A percentile compares a stretch with the other conserved stretches of the same genome.
Conservation (phyloP, 2,797 vertebrate species). For the Eulemur coronatus region DNA sequence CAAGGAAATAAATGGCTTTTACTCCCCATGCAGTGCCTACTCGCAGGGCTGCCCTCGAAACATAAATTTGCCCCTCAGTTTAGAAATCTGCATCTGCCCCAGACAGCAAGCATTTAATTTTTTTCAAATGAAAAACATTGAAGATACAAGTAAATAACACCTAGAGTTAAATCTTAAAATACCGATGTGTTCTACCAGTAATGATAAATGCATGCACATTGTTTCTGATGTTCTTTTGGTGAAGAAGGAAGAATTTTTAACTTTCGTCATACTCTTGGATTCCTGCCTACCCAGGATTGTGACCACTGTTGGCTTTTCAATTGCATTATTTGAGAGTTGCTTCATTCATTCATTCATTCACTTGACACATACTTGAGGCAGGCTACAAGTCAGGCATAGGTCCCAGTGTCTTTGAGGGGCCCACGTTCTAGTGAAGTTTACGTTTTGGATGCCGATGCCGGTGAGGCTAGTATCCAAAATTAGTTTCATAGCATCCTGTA, state of each 20-base stretch:
- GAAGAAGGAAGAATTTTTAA: neutral
- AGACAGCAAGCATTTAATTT: neutral
- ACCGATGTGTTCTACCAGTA: neutral
- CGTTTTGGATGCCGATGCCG: neutral
- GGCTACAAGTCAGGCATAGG: neutral
- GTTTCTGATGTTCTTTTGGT: neutral
- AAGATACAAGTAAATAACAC: neutral
- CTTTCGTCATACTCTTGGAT: neutral
- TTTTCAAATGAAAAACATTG: neutral
- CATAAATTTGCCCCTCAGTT: neutral
- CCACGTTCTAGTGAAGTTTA: neutral
- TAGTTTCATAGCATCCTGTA: neutral
- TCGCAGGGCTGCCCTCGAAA: neutral
- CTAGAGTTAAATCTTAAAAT: neutral
- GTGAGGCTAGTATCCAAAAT: neutral
- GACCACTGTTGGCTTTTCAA: neutral
- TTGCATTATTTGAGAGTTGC: neutral
- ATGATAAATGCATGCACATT: neutral
- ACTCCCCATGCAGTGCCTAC: neutral
- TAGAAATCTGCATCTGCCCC: neutral
- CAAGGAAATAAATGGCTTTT: neutral
- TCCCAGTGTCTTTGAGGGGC: neutral
- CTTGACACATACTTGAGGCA: neutral
- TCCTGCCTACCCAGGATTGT: neutral
- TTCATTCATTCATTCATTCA: neutral